phyloP scores from a whole-genome alignment of 2,888 invertebrate genomes.

The Drosophila cyrtoloma region DNA sequence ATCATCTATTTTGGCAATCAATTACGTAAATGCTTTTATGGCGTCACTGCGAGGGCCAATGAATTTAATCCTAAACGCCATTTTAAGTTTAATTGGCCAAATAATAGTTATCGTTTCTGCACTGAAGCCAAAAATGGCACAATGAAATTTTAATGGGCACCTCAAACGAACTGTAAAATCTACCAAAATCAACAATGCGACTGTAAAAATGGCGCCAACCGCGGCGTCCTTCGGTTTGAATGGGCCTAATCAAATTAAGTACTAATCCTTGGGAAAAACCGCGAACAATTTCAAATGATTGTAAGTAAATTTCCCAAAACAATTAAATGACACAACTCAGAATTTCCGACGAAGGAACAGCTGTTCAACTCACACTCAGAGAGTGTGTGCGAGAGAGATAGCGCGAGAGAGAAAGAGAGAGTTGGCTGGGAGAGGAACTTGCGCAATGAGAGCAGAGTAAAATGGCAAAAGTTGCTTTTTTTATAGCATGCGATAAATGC shows the following conservation, averaged over 20 bases:
- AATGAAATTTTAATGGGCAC: slow-evolving; percentile 60
- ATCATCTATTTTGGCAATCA: slow-evolving; percentile 1
- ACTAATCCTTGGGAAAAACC: slow-evolving; percentile 81
- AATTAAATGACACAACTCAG: slow-evolving; percentile 65
- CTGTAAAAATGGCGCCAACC: slow-evolving; percentile 53
- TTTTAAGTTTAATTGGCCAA: slow-evolving; percentile 52
- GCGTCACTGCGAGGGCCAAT: not conserved
- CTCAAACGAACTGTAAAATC: slow-evolving; percentile 68
- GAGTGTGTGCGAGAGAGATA: not conserved
- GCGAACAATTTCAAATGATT: slow-evolving; percentile 81
- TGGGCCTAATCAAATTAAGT: slow-evolving; percentile 80
- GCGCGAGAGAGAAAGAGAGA: not conserved
- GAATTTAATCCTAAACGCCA: not conserved
- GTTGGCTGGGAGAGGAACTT: slow-evolving; percentile 7
- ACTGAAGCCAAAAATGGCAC: slow-evolving; percentile 34
- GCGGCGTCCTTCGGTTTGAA: slow-evolving; percentile 35
- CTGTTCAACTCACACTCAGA: slow-evolving; percentile 25
- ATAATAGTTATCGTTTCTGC: slow-evolving; percentile 59
- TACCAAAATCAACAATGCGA: slow-evolving; percentile 51
- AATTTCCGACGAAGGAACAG: slow-evolving; percentile 47
- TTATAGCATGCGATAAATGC: slow-evolving; percentile 53
- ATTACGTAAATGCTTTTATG: slow-evolving; percentile 19
- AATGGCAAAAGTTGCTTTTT: not conserved
- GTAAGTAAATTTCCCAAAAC: slow-evolving; percentile 82
- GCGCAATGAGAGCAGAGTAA: slow-evolving; percentile 33